phyloP scores from a whole-genome alignment of 2,113 vertebrate species.

The Columba livia region DNA sequence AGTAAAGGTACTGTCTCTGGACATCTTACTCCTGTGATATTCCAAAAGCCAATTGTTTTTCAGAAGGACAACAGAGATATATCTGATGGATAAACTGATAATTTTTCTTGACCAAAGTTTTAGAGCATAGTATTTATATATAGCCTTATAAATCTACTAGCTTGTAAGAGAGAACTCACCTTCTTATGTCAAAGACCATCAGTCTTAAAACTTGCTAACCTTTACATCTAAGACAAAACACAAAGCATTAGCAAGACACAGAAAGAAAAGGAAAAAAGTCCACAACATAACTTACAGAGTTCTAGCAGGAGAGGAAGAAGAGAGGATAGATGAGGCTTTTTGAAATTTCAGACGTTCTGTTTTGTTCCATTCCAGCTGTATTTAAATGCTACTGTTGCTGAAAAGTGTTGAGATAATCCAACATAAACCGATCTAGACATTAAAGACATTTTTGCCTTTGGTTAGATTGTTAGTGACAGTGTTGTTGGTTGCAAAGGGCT shows the following conservation, averaged over 20 bases:
- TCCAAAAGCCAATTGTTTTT: not conserved
- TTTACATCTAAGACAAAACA: not conserved
- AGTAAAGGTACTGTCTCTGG: not conserved
- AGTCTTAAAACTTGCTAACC: not conserved
- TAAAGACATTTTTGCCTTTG: conserved; percentile 40
- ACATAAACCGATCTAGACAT: conserved; percentile 15
- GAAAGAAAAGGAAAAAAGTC: not conserved
- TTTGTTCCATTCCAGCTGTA: not conserved
- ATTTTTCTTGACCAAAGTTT: not conserved
- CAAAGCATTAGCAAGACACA: not conserved
- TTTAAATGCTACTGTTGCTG: conserved; percentile 27
- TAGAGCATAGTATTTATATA: not conserved
- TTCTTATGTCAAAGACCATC: not conserved
- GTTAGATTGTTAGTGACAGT: conserved; percentile 38
- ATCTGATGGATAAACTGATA: not conserved
- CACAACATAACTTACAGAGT: not conserved
- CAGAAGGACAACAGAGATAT: not conserved
- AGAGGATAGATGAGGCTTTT: not conserved
- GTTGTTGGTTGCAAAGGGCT: not conserved
- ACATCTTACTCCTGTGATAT: not conserved
- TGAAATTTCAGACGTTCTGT: not conserved
- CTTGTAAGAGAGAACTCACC: not conserved
- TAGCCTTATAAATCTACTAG: not conserved
- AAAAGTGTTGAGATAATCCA: conserved; percentile 30
- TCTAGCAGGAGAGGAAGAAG: not conserved